Percentiles rank a stretch among this genome's conserved stretches.
These are phyloP conservation scores for Diadema setosum DNA, from an alignment of 35 echinoderm and acorn worm species.

Conservation along the genomic window DNA sequence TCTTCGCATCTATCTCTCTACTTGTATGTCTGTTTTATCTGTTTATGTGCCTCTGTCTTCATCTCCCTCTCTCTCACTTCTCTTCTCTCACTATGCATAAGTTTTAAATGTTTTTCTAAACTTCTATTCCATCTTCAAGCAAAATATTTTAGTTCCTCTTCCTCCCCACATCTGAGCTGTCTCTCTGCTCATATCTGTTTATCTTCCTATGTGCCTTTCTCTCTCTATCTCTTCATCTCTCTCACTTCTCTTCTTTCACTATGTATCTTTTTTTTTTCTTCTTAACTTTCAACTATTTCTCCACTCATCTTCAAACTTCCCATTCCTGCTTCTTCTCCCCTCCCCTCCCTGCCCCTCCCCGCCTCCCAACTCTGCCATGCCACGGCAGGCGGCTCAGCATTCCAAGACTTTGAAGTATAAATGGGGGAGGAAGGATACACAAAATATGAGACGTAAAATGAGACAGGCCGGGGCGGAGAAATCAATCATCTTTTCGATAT, in stretches of 20 bases:
- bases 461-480: neutral
- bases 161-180: neutral
- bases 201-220: neutral
- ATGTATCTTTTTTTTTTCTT: neutral
- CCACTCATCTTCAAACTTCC: neutral
- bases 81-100: neutral
- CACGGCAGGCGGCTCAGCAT: neutral
- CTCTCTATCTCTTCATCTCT: neutral
- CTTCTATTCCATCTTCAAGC: neutral
- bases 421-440: neutral
- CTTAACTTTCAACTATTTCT: neutral
- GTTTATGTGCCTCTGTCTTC: neutral
- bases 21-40: neutral
- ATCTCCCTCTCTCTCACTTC: neutral
- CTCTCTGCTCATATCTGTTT: neutral
- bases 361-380: neutral
- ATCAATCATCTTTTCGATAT: slow-evolving; percentile 1
- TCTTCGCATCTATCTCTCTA: neutral
- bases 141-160: neutral
- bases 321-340: neutral
- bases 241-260: neutral
- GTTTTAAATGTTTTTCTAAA: neutral
- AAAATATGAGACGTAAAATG: neutral
- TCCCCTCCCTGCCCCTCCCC: neutral
- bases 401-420: neutral